These are phyloP conservation scores for Sus scrofa DNA, from an alignment of 2,113 vertebrate genomes.

Conservation along the genomic window T2T-Sscrofa CM000830.6:107870501-107871000, in stretches of 20 bases:
- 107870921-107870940: no score
- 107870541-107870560: neutral
- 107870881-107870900: neutral
- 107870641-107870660: conserved; percentile 11
- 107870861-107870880: neutral
- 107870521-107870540: neutral
- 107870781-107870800: neutral
- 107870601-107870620: conserved; percentile 37
- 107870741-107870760: neutral
- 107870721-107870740: neutral
- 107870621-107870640: conserved; percentile 31
- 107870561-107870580: neutral
- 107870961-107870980: no score
- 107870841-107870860: neutral
- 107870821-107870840: neutral
- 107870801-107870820: neutral
- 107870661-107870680: neutral
- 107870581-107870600: conserved; percentile 12
- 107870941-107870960: no score
- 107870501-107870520: neutral
- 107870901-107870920: no score
- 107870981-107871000: no score
- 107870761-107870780: neutral
- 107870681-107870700: conserved; percentile 20
- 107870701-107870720: neutral